Evolutionary conservation across 2,888 invertebrate genomes (phyloP).

Genomic region (Zaprionus obscuricornis): DNA sequence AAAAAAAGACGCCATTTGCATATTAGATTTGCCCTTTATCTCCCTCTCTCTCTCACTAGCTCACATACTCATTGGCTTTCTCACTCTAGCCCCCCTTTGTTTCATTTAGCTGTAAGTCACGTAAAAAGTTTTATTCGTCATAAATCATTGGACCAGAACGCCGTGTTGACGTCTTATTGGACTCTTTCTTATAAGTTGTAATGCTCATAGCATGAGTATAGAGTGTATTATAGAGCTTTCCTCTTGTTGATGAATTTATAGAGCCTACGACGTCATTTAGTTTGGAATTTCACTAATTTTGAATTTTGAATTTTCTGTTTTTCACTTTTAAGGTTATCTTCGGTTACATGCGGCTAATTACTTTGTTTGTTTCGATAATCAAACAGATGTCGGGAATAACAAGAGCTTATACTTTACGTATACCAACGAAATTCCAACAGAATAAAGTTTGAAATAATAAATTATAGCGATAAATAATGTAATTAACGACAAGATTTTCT

Average conservation of each 20-base stretch:
- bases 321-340: constrained; percentile 50
- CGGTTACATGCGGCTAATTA: constrained; percentile 68
- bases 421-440: constrained; percentile 8
- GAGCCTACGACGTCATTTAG: constrained; percentile 44
- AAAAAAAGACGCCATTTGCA: constrained; percentile 46
- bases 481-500: not conserved
- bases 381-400: constrained; percentile 13
- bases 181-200: constrained; percentile 31
- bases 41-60: too few relatives aligned
- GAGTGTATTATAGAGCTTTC: constrained; percentile 40
- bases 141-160: constrained; percentile 80
- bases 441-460: not conserved
- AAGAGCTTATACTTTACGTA: constrained; percentile 27
- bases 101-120: constrained; percentile 63
- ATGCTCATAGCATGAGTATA: too few relatives aligned
- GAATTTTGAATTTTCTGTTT: constrained; percentile 23
- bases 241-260: constrained; percentile 40
- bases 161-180: constrained; percentile 60
- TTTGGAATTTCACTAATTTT: constrained; percentile 73
- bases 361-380: constrained; percentile 69
- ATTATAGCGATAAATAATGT: not conserved
- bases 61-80: too few relatives aligned
- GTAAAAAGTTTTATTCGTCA: constrained; percentile 70
- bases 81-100: constrained; percentile 14
- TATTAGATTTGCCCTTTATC: too few relatives aligned